Evolutionary conservation across 2,113 vertebrate genomes (phyloP).

Genomic region (Nipponia nippon): DNA sequence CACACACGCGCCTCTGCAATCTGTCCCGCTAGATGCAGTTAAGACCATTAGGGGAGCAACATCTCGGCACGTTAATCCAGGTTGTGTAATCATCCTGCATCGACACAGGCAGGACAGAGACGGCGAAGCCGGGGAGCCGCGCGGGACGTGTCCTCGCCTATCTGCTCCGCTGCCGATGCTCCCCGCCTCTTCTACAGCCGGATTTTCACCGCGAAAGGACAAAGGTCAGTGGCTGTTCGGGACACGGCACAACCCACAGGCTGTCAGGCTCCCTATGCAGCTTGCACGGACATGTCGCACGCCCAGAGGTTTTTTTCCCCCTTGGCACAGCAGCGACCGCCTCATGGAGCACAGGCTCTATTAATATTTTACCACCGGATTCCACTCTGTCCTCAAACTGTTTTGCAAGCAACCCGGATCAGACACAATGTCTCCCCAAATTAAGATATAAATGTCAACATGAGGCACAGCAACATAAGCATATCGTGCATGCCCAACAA

Average conservation of each 20-base stretch:
- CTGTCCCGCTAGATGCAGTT: neutral
- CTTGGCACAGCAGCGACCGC: neutral
- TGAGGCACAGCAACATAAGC: neutral
- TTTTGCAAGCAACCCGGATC: neutral
- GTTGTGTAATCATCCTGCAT: neutral
- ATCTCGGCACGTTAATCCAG: neutral
- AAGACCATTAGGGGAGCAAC: neutral
- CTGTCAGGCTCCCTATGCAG: neutral
- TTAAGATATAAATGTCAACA: slow-evolving; percentile 18
- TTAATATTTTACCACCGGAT: neutral
- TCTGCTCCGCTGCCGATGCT: neutral
- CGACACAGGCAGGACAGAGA: neutral
- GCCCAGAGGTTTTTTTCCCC: neutral
- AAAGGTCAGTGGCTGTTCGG: neutral
- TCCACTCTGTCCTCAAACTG: neutral
- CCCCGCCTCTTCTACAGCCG: neutral
- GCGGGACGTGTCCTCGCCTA: neutral
- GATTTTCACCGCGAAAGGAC: neutral
- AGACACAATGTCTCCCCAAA: neutral
- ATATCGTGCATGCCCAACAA: neutral
- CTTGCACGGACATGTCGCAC: neutral
- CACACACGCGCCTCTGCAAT: neutral
- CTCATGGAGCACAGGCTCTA: neutral
- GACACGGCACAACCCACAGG: neutral
- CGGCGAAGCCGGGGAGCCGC: rapidly evolving